Evolutionary conservation across 2,888 invertebrate species (phyloP).

Genomic region (Lobophora halterata): DNA sequence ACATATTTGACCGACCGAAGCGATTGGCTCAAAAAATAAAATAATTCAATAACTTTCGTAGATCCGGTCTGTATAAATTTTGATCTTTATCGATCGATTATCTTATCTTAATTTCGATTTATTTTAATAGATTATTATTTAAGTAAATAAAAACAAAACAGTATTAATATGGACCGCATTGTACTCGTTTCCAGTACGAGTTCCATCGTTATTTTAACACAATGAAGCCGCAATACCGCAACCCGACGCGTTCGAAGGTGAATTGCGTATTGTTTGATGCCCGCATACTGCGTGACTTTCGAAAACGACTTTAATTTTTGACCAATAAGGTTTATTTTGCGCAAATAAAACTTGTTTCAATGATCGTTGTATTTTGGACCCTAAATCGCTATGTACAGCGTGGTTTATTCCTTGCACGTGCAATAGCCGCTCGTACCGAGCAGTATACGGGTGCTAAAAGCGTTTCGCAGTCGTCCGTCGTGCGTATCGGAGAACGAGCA

Average conservation of each 20-base stretch:
- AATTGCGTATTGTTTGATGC: conserved; percentile 79
- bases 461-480: conserved; percentile 78
- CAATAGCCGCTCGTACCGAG: conserved; percentile 37
- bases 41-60: no score
- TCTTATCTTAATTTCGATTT: no score
- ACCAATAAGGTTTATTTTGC: conserved; percentile 73
- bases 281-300: conserved; percentile 71
- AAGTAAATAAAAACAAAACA: conserved; percentile 50
- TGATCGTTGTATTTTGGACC: conserved; percentile 37
- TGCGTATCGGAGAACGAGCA: conserved; percentile 74
- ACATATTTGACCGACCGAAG: no score
- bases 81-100: no score
- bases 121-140: no score
- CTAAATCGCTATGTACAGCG: conserved; percentile 34
- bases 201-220: conserved; percentile 76
- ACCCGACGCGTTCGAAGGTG: conserved; percentile 78
- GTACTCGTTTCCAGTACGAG: conserved; percentile 65
- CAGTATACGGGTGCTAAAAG: conserved; percentile 74
- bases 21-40: no score
- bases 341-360: conserved; percentile 37
- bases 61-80: no score
- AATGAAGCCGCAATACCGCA: conserved; percentile 80
- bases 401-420: conserved; percentile 32
- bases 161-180: conserved; percentile 60
- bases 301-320: conserved; percentile 72